phyloP scores from a whole-genome alignment of 2,888 invertebrate genomes.

The Tachystola acroxantha region DNA sequence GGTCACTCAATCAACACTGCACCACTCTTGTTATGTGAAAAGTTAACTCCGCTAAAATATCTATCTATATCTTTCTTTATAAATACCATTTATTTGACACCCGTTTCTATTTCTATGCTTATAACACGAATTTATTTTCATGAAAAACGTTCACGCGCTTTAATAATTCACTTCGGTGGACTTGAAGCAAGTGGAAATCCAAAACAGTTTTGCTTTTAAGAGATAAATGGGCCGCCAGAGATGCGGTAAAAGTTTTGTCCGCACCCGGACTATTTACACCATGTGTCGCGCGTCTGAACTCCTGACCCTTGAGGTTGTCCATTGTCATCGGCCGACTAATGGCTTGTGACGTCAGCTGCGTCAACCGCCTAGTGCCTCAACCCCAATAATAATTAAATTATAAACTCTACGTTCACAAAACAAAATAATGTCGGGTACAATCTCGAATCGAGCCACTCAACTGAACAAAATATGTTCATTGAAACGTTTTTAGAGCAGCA shows the following conservation, averaged over 20 bases:
- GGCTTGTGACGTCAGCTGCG: constrained; percentile 50
- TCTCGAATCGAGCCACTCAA: too few relatives aligned
- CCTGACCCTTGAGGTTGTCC: constrained; percentile 61
- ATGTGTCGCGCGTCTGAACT: constrained; percentile 57
- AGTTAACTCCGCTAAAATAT: too few relatives aligned
- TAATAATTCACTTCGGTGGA: too few relatives aligned
- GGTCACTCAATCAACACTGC: too few relatives aligned
- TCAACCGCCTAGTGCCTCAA: constrained; percentile 19
- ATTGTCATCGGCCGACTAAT: constrained; percentile 53
- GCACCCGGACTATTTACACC: constrained; percentile 54
- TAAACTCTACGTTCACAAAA: constrained; percentile 6
- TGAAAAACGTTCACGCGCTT: too few relatives aligned
- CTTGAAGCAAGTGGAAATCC: constrained; percentile 8
- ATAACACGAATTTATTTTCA: too few relatives aligned
- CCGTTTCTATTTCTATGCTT: too few relatives aligned
- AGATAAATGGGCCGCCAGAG: constrained; percentile 60
- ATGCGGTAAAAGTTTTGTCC: constrained; percentile 52
- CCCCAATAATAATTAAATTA: constrained; percentile 44
- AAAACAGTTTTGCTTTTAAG: constrained; percentile 43
- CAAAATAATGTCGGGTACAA: background rate
- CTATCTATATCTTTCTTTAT: too few relatives aligned
- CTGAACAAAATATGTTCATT: background rate
- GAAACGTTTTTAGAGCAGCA: too few relatives aligned
- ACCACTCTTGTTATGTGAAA: too few relatives aligned
- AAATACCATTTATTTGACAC: too few relatives aligned